Evolutionary conservation across 2,888 invertebrate species (phyloP).

Genomic region (Epistrophe grossulariae): DNA sequence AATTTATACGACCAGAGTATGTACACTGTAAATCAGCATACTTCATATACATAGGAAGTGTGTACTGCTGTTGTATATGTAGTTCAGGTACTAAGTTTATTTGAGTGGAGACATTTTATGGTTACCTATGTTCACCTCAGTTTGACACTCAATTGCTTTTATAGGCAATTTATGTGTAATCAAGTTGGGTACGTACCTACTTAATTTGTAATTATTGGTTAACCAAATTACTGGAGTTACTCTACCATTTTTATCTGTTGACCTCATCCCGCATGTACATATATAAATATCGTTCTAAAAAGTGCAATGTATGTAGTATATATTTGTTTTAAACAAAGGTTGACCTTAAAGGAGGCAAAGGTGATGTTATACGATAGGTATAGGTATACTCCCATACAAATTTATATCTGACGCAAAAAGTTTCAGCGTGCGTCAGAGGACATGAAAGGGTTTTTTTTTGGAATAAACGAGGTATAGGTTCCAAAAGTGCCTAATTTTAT

Average conservation of each 20-base stretch:
- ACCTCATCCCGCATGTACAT: not conserved
- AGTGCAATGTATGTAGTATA: not conserved
- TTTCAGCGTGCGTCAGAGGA: constrained; percentile 18
- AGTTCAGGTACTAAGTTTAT: not conserved
- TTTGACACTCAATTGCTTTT: constrained; percentile 4
- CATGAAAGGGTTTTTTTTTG: not conserved
- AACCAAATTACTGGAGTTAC: not conserved
- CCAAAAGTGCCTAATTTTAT: not conserved
- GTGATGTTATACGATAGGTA: not conserved
- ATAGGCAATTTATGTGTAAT: constrained; percentile 8
- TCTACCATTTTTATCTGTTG: not conserved
- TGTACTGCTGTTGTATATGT: not conserved
- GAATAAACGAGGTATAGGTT: not conserved
- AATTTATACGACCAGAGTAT: not conserved
- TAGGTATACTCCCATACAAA: not conserved
- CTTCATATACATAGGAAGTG: not conserved
- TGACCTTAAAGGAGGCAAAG: not conserved
- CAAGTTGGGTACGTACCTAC: not conserved
- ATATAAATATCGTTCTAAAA: not conserved
- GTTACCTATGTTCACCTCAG: not conserved
- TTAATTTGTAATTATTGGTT: not conserved
- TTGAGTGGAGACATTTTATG: constrained; percentile 8
- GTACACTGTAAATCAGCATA: not conserved
- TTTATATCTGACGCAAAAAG: constrained; percentile 19
- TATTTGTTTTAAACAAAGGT: constrained; percentile 6